Conservation (phyloP, 1,140 invertebrate species). For the Cydia fagiglandana region DNA sequence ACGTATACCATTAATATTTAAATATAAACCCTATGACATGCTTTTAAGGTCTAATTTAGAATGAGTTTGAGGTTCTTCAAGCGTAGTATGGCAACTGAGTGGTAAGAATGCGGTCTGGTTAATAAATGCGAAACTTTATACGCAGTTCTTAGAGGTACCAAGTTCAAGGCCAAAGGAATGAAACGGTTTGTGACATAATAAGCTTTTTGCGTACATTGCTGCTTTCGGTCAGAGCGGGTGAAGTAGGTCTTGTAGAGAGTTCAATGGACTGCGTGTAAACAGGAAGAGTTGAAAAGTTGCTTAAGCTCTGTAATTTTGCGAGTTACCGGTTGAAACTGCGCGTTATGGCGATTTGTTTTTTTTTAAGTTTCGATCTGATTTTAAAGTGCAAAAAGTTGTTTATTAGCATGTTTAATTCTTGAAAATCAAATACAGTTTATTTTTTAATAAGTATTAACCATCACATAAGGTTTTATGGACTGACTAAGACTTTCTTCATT, state of each 20-base stretch:
- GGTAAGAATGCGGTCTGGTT: conserved; percentile 39
- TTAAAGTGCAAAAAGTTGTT: too few relatives aligned
- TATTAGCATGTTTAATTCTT: too few relatives aligned
- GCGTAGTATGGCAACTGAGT: conserved; percentile 30
- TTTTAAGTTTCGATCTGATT: too few relatives aligned
- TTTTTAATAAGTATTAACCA: too few relatives aligned
- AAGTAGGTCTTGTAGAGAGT: background rate
- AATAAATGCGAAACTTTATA: conserved; percentile 40
- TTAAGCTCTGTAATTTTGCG: background rate
- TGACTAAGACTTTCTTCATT: too few relatives aligned
- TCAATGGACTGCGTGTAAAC: conserved; percentile 11
- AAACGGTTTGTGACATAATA: conserved; percentile 18
- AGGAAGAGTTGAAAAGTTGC: background rate
- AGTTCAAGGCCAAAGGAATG: conserved; percentile 43
- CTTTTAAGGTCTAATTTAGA: background rate
- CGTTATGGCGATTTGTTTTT: background rate
- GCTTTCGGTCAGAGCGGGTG: background rate
- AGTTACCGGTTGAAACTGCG: background rate
- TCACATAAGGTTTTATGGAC: too few relatives aligned
- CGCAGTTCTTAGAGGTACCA: conserved; percentile 37
- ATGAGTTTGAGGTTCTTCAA: background rate
- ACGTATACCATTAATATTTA: background rate
- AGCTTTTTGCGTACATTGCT: background rate
- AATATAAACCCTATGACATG: background rate
- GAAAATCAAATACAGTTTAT: too few relatives aligned